Percentiles rank a stretch among this genome's conserved stretches.
Evolutionary conservation across 2,113 vertebrate genomes (phyloP).

Genomic region (Thamnophis sirtalis): DNA sequence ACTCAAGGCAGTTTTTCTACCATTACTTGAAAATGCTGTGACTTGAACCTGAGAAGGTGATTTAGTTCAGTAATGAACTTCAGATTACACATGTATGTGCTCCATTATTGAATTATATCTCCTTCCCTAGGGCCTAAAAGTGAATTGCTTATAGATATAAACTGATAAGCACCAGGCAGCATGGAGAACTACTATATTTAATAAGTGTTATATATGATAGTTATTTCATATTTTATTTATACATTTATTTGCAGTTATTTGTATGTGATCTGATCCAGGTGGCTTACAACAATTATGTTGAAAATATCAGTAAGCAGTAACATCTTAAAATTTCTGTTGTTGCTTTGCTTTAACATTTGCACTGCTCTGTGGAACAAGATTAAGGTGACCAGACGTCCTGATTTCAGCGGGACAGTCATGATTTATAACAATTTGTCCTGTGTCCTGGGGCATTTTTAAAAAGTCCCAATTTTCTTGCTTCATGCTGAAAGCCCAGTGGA

Average conservation of each 20-base stretch:
- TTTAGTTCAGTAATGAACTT: background rate
- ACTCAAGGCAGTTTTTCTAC: background rate
- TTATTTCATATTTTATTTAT: background rate
- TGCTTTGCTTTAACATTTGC: background rate
- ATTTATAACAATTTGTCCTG: too few species aligned
- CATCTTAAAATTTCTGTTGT: background rate
- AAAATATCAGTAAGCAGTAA: background rate
- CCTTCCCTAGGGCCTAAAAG: background rate
- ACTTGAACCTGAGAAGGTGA: background rate
- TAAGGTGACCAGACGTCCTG: too few species aligned
- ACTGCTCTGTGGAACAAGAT: background rate
- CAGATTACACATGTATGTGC: background rate
- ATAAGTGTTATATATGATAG: background rate
- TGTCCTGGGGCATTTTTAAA: too few species aligned
- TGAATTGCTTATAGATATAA: background rate
- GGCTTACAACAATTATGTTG: background rate
- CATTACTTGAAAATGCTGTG: background rate
- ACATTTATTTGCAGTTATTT: background rate
- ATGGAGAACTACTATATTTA: background rate
- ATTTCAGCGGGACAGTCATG: too few species aligned
- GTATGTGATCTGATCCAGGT: background rate
- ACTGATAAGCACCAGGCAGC: background rate
- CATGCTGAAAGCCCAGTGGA: too few species aligned
- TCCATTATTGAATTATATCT: background rate
- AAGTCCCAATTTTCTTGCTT: too few species aligned